Conservation (phyloP, 2,888 invertebrate species). For the Agrypnus murinus region DNA sequence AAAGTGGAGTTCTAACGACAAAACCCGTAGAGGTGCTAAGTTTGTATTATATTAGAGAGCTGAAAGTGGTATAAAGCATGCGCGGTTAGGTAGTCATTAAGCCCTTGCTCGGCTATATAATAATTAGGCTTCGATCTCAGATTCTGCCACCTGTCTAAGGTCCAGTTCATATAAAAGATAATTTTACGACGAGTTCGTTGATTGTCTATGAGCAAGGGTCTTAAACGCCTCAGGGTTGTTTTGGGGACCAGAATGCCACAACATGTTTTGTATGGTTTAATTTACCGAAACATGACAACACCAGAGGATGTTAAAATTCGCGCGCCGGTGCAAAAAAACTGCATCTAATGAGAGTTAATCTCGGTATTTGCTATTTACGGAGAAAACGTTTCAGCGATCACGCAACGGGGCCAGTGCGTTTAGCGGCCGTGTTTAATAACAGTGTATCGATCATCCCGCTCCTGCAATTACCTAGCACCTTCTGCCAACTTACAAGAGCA, state of each 20-base stretch:
- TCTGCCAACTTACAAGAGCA: slow-evolving; percentile 57
- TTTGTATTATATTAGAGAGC: slow-evolving; percentile 32
- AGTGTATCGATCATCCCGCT: slow-evolving; percentile 64
- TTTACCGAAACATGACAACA: slow-evolving; percentile 20
- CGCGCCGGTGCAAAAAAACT: slow-evolving; percentile 34
- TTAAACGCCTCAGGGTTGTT: neutral
- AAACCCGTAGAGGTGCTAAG: slow-evolving; percentile 29
- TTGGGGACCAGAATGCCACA: too few species aligned
- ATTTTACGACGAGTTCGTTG: slow-evolving; percentile 28
- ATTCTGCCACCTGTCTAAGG: slow-evolving; percentile 47
- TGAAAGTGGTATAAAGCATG: slow-evolving; percentile 13
- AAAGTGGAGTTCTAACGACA: slow-evolving; percentile 29
- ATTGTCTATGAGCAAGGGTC: neutral
- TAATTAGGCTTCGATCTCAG: slow-evolving; percentile 43
- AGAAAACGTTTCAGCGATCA: slow-evolving; percentile 50
- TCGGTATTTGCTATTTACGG: slow-evolving; percentile 48
- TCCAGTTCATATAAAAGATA: slow-evolving; percentile 33
- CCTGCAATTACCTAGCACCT: slow-evolving; percentile 65
- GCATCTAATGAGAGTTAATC: slow-evolving; percentile 42
- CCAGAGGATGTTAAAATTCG: slow-evolving; percentile 4
- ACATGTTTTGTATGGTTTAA: too few species aligned
- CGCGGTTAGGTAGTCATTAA: slow-evolving; percentile 40
- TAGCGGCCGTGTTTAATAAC: slow-evolving; percentile 63
- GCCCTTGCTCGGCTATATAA: slow-evolving; percentile 42
- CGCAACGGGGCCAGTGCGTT: slow-evolving; percentile 58